These are phyloP conservation scores for Tetrax tetrax DNA, from an alignment of 2,113 vertebrate species.

Conservation along the genomic window DNA sequence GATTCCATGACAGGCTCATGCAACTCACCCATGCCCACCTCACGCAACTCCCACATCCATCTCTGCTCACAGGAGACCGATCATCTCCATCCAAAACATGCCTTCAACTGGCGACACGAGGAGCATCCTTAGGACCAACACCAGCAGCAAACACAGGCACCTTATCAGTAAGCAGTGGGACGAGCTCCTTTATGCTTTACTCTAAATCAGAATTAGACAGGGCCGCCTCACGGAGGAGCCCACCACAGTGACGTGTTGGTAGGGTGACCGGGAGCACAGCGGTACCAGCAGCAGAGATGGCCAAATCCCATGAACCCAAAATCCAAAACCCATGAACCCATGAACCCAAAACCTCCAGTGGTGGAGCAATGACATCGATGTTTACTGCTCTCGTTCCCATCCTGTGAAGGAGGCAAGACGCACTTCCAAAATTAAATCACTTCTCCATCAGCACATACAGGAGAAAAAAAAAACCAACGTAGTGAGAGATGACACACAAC, in stretches of 20 bases:
- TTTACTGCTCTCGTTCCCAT: too few relatives aligned
- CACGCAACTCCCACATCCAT: accelerated
- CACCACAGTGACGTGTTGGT: accelerated
- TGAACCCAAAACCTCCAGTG: too few relatives aligned
- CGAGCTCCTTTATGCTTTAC: background rate
- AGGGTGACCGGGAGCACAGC: background rate
- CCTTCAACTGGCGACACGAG: background rate
- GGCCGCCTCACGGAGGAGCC: accelerated
- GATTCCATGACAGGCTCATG: background rate
- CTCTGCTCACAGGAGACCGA: background rate
- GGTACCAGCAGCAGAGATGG: background rate
- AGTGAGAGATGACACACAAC: too few relatives aligned
- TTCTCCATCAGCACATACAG: too few relatives aligned
- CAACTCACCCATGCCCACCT: background rate
- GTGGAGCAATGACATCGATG: too few relatives aligned
- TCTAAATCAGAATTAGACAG: background rate
- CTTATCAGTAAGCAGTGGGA: too few relatives aligned
- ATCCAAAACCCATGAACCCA: too few relatives aligned
- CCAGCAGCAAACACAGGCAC: background rate
- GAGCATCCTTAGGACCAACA: background rate
- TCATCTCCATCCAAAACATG: background rate
- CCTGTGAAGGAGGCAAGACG: too few relatives aligned
- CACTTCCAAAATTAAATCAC: too few relatives aligned
- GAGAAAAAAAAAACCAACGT: too few relatives aligned
- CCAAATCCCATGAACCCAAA: too few relatives aligned